Conservation (phyloP, 2,113 vertebrate species). For the Rhinichthys klamathensis region DNA sequence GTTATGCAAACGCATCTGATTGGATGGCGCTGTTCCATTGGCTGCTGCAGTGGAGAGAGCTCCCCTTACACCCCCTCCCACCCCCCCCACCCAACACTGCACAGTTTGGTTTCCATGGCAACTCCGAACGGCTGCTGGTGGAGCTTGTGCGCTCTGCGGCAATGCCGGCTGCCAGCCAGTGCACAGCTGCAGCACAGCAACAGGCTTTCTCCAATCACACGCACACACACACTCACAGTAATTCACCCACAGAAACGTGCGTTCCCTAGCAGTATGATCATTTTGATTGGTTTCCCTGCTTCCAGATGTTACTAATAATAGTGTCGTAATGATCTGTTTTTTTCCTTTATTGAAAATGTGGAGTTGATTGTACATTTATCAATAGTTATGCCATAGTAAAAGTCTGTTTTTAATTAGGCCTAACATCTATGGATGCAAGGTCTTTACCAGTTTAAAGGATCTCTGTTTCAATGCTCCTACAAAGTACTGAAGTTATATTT, state of each 20-base stretch:
- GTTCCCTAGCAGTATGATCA: slow-evolving; percentile 19
- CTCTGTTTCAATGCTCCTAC: not conserved
- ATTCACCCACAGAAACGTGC: slow-evolving; percentile 11
- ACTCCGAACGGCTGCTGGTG: slow-evolving; percentile 77
- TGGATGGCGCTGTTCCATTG: slow-evolving; percentile 78
- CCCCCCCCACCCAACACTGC: slow-evolving; percentile 72
- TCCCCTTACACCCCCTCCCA: not conserved
- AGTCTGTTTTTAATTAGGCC: not conserved
- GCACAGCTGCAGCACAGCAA: slow-evolving; percentile 50
- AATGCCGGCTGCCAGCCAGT: slow-evolving; percentile 66
- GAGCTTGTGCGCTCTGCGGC: slow-evolving; percentile 78
- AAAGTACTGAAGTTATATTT: not conserved
- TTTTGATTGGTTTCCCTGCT: slow-evolving; percentile 9
- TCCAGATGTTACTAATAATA: slow-evolving; percentile 35
- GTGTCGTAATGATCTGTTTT: not conserved
- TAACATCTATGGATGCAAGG: not conserved
- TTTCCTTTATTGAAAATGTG: slow-evolving; percentile 7
- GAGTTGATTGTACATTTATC: slow-evolving; percentile 7
- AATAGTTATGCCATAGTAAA: not conserved
- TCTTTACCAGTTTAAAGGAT: slow-evolving; percentile 1
- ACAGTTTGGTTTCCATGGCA: slow-evolving; percentile 81
- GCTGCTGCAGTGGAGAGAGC: slow-evolving; percentile 66
- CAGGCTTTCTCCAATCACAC: slow-evolving; percentile 36
- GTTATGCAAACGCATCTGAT: slow-evolving; percentile 83
- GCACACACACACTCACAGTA: slow-evolving; percentile 19